phyloP scores from a whole-genome alignment of 2,888 invertebrate genomes.

The Leptinotarsa haldemani region DNA sequence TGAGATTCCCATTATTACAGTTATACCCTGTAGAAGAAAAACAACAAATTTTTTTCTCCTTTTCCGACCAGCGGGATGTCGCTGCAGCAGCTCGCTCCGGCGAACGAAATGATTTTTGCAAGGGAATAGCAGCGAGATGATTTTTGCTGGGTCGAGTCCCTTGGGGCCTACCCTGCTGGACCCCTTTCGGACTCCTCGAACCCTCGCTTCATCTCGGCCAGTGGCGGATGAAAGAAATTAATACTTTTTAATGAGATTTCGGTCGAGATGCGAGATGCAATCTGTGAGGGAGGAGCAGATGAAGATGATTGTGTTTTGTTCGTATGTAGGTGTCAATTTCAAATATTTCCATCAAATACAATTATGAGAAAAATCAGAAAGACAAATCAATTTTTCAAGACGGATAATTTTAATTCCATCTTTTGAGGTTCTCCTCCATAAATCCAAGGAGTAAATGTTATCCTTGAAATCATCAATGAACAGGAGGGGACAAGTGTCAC shows the following conservation, averaged over 20 bases:
- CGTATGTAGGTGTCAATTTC: too few relatives aligned
- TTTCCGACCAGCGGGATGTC: slow-evolving; percentile 29
- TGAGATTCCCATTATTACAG: neutral
- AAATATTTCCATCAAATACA: too few relatives aligned
- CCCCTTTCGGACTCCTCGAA: slow-evolving; percentile 49
- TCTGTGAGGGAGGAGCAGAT: slow-evolving; percentile 4
- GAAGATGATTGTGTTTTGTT: neutral
- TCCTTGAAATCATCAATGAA: too few relatives aligned
- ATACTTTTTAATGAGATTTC: slow-evolving; percentile 40
- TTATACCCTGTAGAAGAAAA: slow-evolving; percentile 24
- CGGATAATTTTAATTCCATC: too few relatives aligned
- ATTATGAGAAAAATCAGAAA: too few relatives aligned
- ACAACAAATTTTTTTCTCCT: slow-evolving; percentile 31
- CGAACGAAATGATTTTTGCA: slow-evolving; percentile 51
- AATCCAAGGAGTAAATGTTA: too few relatives aligned
- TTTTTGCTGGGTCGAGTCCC: slow-evolving; percentile 54
- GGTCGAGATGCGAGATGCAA: slow-evolving; percentile 17
- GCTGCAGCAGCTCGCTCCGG: slow-evolving; percentile 37
- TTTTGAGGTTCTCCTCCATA: too few relatives aligned
- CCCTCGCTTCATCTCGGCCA: slow-evolving; percentile 41
- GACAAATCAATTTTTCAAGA: too few relatives aligned
- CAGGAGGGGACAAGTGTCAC: too few relatives aligned
- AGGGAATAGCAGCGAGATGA: slow-evolving; percentile 53
- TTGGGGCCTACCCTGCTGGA: slow-evolving; percentile 41
- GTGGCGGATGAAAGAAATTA: slow-evolving; percentile 42